Base-by-base conservation (phyloP, 53 echinoderm and acorn worm species). In the Arbacia lixula region DNA sequence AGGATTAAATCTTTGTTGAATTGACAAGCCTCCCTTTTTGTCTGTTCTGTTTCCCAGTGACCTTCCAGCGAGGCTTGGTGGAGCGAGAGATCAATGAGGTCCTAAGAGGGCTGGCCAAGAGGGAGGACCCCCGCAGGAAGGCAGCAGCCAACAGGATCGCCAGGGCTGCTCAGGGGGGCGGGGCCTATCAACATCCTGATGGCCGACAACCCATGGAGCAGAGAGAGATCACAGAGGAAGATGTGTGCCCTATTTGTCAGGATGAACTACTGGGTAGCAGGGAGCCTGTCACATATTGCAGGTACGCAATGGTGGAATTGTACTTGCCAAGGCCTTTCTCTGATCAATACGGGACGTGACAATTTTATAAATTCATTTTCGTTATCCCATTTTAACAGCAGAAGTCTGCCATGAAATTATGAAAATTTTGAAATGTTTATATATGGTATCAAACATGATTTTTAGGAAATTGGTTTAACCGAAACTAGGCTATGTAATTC, bases 31-130 rank as follows among this genome's bases (percentile, higher is more conserved):
- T n/a, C n/a, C n/a, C n/a, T n/a, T n/a, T n/a, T n/a, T n/a, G n/a
- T n/a, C n/a, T n/a, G n/a, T n/a, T n/a, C n/a, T n/a, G n/a, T n/a
- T n/a, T n/a, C n/a, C n/a, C 66, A 93, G 96, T 93, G 67, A 85
- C 96, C 6, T 96, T 89, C 71, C 96, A 96, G 67, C 40, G 87
- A 33, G 98, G 98, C 22, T 86, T 98, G 0, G 98, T 98, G 21
- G 98, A 98, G 61, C 88, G 98, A n/a, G 98, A 98, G 62, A 98
- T 98, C 29, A 98, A 98, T 58, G 92, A 92, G 49, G 86, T 98
- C 32, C 94, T 98, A 3, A 87, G 90, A 30, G 98, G 98, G 4
- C 90, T 86, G 31, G 86, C 90, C 24, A 77, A 79, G 41, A 55
- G 41, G 37, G 69, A 73, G 41, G 92, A 75, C 39, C 86, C 86